Percentiles rank a stretch among this genome's conserved stretches.
phyloP scores from a whole-genome alignment of 2,888 invertebrate genomes.

The Muscina levida region DNA sequence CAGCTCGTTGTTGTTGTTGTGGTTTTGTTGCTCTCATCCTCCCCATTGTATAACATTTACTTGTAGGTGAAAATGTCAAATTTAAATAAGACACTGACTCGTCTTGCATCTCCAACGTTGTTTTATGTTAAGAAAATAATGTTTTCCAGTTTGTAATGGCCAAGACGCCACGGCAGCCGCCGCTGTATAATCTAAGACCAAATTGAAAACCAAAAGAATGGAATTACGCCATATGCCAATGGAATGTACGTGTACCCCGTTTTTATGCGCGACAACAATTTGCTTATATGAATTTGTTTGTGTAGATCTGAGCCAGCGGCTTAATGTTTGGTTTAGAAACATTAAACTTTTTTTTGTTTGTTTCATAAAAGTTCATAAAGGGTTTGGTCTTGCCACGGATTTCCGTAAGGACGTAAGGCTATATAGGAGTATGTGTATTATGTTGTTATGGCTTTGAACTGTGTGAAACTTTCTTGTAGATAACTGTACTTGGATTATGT shows the following conservation, averaged over 20 bases:
- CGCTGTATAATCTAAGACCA: conserved; percentile 20
- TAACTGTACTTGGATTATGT: too few species aligned
- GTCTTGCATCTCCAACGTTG: background rate
- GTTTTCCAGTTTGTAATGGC: background rate
- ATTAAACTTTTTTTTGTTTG: background rate
- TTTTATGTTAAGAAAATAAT: conserved; percentile 1
- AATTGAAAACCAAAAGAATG: background rate
- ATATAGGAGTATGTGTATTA: too few species aligned
- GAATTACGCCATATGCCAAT: background rate
- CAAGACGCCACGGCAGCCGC: background rate
- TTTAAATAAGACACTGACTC: background rate
- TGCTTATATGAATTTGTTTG: too few species aligned
- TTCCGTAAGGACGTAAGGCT: too few species aligned
- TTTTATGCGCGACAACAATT: too few species aligned
- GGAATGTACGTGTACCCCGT: too few species aligned
- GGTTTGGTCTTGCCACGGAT: too few species aligned
- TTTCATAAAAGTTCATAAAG: conserved; percentile 5
- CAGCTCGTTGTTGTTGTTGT: conserved; percentile 29
- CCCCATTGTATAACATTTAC: too few species aligned
- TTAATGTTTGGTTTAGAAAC: background rate
- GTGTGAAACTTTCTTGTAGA: too few species aligned
- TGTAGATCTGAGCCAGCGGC: too few species aligned
- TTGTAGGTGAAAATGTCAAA: background rate
- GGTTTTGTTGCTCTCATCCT: background rate
- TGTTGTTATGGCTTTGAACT: too few species aligned